These are phyloP conservation scores for Rotaria sp. DNA, from an alignment of 2,888 invertebrate species.

Conservation along the genomic window DNA sequence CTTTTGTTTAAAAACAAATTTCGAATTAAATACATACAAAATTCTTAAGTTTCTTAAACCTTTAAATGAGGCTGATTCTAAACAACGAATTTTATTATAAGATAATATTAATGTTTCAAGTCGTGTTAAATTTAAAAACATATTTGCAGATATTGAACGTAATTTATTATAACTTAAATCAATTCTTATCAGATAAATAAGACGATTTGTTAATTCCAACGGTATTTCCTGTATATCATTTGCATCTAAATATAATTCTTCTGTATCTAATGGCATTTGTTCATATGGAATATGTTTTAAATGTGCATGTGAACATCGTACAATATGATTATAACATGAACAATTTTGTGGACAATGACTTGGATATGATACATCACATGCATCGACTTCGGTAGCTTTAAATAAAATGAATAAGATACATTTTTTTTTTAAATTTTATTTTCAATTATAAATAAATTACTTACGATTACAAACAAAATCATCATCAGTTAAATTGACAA, in stretches of 20 bases:
- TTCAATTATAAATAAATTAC: neutral
- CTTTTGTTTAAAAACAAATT: neutral
- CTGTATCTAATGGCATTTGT: constrained; percentile 81
- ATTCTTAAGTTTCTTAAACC: constrained; percentile 79
- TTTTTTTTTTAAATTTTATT: neutral
- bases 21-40: constrained; percentile 60
- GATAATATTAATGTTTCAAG: constrained; percentile 91
- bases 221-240: constrained; percentile 82
- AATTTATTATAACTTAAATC: constrained; percentile 39
- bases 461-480: constrained; percentile 1
- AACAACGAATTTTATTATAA: constrained; percentile 87
- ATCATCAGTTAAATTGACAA: constrained; percentile 22
- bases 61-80: constrained; percentile 77
- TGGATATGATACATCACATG: constrained; percentile 9
- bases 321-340: constrained; percentile 79
- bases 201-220: constrained; percentile 72
- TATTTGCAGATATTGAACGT: constrained; percentile 63
- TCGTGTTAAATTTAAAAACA: constrained; percentile 79
- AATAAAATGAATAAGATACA: neutral
- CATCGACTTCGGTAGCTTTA: neutral
- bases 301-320: constrained; percentile 76
- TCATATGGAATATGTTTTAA: constrained; percentile 69
- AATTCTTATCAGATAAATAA: constrained; percentile 76
- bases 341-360: constrained; percentile 73
- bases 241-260: constrained; percentile 85